Percentiles rank a stretch among this genome's conserved stretches.
These are phyloP conservation scores for Calypte anna DNA, from an alignment of 2,113 vertebrate genomes.

Conservation along the genomic window DNA sequence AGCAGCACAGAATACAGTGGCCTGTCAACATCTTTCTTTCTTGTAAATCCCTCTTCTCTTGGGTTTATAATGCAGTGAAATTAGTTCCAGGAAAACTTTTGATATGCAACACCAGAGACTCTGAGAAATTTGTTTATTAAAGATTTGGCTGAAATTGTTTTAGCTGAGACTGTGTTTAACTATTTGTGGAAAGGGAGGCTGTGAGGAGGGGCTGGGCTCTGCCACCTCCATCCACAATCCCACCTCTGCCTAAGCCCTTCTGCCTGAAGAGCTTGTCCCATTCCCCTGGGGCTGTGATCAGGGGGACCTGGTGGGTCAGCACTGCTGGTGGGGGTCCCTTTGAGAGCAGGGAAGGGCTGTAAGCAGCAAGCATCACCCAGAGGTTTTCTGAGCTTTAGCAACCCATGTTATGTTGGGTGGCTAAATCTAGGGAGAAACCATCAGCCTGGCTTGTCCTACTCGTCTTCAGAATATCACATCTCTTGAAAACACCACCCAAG, in stretches of 20 bases:
- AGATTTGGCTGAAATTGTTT: not conserved
- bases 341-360: not conserved
- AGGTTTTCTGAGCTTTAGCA: not conserved
- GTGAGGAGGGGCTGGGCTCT: not conserved
- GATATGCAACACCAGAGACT: not conserved
- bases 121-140: slow-evolving; percentile 9
- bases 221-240: fast-evolving
- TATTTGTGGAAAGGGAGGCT: not conserved
- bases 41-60: slow-evolving; percentile 47
- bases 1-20: not conserved
- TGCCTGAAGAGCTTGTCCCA: not conserved
- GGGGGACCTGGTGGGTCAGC: not conserved
- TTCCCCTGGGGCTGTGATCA: fast-evolving
- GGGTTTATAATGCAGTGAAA: slow-evolving; percentile 31
- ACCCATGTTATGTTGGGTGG: not conserved
- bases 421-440: not conserved
- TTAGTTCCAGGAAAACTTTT: slow-evolving; percentile 42
- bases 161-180: not conserved
- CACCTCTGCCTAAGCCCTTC: not conserved
- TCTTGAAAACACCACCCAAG: not conserved
- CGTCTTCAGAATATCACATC: not conserved
- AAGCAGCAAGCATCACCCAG: not conserved
- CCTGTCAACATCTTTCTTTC: slow-evolving; percentile 31
- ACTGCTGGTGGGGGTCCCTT: not conserved
- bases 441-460: not conserved